Evolutionary conservation across 2,888 invertebrate species (phyloP).

Genomic region (Acleris sparsana): DNA sequence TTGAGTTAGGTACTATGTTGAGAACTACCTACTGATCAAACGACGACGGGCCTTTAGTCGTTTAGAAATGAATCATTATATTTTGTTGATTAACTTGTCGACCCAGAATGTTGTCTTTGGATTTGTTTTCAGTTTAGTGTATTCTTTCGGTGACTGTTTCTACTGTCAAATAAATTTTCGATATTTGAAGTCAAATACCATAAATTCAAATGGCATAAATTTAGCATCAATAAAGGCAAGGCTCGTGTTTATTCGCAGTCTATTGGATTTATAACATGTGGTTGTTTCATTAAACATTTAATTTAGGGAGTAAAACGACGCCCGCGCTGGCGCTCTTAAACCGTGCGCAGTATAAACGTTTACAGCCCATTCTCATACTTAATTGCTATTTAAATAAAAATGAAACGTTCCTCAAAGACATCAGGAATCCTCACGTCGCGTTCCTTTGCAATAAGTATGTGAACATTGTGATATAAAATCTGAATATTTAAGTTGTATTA

Average conservation of each 20-base stretch:
- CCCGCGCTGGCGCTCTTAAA: conserved; percentile 63
- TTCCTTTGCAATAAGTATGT: conserved; percentile 6
- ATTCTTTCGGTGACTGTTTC: no score
- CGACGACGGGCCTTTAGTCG: no score
- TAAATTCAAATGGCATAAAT: neutral
- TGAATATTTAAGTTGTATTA: neutral
- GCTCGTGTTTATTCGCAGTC: conserved; percentile 6
- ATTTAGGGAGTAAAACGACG: conserved; percentile 65
- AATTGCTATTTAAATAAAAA: conserved; percentile 82
- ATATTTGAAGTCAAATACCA: no score
- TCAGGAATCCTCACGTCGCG: conserved; percentile 52
- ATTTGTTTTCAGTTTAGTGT: no score
- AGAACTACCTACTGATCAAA: no score
- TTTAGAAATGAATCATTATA: no score
- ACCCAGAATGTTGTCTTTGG: no score
- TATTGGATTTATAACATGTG: conserved; percentile 21
- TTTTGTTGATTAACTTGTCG: no score
- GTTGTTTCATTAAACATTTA: conserved; percentile 47
- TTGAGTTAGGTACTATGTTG: no score
- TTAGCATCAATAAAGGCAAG: neutral
- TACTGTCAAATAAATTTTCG: no score
- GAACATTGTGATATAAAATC: neutral
- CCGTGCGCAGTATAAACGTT: conserved; percentile 72
- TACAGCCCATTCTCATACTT: conserved; percentile 80
- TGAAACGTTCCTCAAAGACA: conserved; percentile 76